These are phyloP conservation scores for Anabacerthia variegaticeps DNA, from an alignment of 2,797 vertebrate genomes.

Conservation along the genomic window DNA sequence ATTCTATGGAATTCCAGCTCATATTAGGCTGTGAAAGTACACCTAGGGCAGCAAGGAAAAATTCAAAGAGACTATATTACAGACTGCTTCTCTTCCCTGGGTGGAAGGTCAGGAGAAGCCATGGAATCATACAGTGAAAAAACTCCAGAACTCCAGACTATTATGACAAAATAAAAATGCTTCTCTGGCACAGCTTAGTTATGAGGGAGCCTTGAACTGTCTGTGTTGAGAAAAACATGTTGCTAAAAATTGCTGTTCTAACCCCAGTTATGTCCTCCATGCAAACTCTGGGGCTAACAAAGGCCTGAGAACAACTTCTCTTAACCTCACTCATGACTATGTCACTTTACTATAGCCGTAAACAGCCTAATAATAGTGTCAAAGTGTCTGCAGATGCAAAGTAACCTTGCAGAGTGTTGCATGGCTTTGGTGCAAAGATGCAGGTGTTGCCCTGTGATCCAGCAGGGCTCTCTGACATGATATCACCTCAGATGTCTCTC, in stretches of 20 bases:
- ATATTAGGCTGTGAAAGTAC: background rate
- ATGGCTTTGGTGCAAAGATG: background rate
- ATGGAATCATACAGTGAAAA: background rate
- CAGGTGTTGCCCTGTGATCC: background rate
- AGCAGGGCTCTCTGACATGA: background rate
- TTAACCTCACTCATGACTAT: background rate
- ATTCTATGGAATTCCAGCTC: background rate
- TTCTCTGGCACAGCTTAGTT: background rate
- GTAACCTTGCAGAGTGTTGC: background rate
- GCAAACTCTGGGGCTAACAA: conserved; percentile 8
- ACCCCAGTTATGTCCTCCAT: background rate
- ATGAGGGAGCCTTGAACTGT: background rate
- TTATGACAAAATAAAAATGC: background rate
- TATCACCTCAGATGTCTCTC: background rate
- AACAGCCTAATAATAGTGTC: conserved; percentile 21
- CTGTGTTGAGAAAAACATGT: background rate
- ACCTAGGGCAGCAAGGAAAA: background rate
- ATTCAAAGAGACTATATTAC: background rate
- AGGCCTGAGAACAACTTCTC: background rate
- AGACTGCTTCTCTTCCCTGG: background rate
- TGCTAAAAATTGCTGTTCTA: background rate
- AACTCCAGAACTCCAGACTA: background rate
- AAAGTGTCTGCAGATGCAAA: conserved; percentile 6
- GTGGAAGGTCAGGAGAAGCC: background rate
- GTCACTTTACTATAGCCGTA: background rate